Conservation (phyloP, 2,888 invertebrate genomes). For the Brachyopa scutellaris region DNA sequence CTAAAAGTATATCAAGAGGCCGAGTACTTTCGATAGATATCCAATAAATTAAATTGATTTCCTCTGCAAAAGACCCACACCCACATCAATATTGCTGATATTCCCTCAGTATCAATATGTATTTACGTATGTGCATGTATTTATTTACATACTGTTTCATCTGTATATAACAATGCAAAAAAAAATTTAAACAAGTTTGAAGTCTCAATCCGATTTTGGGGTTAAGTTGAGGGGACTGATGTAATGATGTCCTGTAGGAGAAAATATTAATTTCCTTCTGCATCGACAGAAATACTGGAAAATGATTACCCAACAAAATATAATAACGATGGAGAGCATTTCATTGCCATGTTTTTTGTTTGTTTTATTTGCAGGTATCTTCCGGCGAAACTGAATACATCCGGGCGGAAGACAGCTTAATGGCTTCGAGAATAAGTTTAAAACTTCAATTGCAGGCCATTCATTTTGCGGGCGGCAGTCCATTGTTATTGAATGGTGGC, state of each 20-base stretch:
- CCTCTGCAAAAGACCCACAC: conserved; percentile 27
- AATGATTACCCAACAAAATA: conserved; percentile 21
- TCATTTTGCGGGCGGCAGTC: conserved; percentile 79
- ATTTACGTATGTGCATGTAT: background rate
- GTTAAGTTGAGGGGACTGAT: conserved; percentile 20
- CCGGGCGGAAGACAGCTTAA: conserved; percentile 80
- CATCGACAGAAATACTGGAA: background rate
- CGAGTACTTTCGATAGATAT: conserved; percentile 68
- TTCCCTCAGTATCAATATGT: too few relatives aligned
- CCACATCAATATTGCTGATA: conserved; percentile 13
- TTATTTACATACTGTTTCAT: background rate
- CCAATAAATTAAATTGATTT: conserved; percentile 70
- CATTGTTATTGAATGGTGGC: conserved; percentile 75
- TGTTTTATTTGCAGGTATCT: conserved; percentile 77
- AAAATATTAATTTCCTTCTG: conserved; percentile 61
- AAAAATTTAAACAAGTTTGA: too few relatives aligned
- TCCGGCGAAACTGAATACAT: conserved; percentile 80
- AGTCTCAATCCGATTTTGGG: too few relatives aligned
- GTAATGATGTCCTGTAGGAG: conserved; percentile 51
- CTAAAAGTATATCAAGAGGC: conserved; percentile 46
- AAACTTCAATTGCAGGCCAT: conserved; percentile 80
- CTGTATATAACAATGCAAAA: conserved; percentile 43
- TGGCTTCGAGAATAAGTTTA: conserved; percentile 80
- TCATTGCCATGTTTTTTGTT: conserved; percentile 44
- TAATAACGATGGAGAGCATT: background rate